A percentile compares a stretch with the other conserved stretches of the same genome.
These are phyloP conservation scores for Eumacrocentrus americanus DNA, from an alignment of 2,888 invertebrate genomes.

Conservation along the genomic window DNA sequence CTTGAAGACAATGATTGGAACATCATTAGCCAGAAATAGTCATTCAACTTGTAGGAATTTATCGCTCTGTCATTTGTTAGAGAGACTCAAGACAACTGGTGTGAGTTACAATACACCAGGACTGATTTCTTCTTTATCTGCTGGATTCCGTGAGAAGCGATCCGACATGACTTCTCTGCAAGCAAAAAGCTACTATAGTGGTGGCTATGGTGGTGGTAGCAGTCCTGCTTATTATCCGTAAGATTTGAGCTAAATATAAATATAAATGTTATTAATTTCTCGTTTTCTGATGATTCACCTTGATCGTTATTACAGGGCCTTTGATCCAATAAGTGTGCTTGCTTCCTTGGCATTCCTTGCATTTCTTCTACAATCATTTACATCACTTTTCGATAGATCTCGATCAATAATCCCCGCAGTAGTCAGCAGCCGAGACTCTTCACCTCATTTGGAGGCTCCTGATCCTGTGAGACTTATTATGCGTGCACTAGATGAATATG, in stretches of 20 bases:
- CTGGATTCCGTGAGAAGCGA: not conserved
- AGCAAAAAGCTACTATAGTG: constrained; percentile 9
- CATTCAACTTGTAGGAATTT: no score
- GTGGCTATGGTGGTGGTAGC: not conserved
- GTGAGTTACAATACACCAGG: not conserved
- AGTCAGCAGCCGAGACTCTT: constrained; percentile 43
- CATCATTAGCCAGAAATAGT: not conserved
- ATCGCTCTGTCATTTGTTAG: not conserved
- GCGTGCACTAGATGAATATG: constrained; percentile 54
- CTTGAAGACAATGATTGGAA: not conserved
- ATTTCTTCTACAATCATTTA: constrained; percentile 59
- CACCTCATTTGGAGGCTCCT: constrained; percentile 36
- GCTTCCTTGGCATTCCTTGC: constrained; percentile 60
- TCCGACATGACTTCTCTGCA: not conserved
- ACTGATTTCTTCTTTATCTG: not conserved
- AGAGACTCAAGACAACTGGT: not conserved
- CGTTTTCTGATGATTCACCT: no score
- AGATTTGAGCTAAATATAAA: no score
- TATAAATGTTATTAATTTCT: no score
- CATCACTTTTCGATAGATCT: constrained; percentile 54
- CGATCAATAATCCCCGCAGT: constrained; percentile 53
- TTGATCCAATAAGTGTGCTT: constrained; percentile 59
- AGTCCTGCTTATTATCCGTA: constrained; percentile 22
- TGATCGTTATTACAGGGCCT: constrained; percentile 47
- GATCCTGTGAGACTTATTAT: constrained; percentile 46